phyloP scores from a whole-genome alignment of 2,888 invertebrate genomes.

The Lydus trimaculatus region DNA sequence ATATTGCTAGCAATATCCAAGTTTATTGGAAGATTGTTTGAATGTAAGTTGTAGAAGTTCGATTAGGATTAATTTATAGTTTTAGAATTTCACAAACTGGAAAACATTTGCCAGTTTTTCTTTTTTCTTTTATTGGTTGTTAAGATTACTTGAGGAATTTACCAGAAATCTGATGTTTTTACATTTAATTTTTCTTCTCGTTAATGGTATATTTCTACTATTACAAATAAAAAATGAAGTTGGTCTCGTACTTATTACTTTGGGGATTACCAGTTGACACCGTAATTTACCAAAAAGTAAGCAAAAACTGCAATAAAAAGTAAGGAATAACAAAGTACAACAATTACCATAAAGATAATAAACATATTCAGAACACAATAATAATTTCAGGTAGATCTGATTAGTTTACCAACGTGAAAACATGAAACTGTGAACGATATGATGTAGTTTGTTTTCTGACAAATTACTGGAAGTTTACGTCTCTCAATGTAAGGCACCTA shows the following conservation, averaged over 20 bases:
- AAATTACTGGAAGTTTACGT: not conserved
- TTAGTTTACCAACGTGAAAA: too few relatives aligned
- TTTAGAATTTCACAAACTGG: too few relatives aligned
- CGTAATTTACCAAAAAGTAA: not conserved
- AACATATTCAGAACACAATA: not conserved
- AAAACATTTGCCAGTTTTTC: too few relatives aligned
- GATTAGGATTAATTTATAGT: not conserved
- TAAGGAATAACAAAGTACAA: not conserved
- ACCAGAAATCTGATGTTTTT: too few relatives aligned
- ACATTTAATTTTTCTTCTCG: too few relatives aligned
- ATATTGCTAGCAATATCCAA: constrained; percentile 12
- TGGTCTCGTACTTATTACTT: not conserved
- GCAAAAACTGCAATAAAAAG: not conserved
- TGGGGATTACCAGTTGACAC: not conserved
- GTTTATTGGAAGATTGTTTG: too few relatives aligned
- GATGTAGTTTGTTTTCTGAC: not conserved
- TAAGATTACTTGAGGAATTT: too few relatives aligned
- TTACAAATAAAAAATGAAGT: not conserved
- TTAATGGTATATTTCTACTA: too few relatives aligned
- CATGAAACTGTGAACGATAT: not conserved
- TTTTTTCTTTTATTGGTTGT: too few relatives aligned
- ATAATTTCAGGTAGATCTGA: not conserved
- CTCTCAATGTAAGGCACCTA: not conserved
- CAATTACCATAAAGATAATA: not conserved
- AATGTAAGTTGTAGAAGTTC: too few relatives aligned